These are phyloP conservation scores for Periphyllus acericola DNA, from an alignment of 2,888 invertebrate genomes.

Conservation along the genomic window DNA sequence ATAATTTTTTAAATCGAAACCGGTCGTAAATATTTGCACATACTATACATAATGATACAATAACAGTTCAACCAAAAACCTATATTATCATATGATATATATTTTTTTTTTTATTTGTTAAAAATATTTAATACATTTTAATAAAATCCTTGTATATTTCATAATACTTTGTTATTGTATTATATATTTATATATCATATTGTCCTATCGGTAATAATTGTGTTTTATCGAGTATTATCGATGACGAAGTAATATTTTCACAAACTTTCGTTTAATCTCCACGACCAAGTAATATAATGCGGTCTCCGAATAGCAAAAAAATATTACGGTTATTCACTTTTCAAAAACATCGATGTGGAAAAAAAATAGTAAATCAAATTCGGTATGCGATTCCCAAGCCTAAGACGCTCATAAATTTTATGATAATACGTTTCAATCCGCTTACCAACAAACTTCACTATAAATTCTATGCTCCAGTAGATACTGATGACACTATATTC, in stretches of 20 bases:
- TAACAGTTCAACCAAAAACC: no score
- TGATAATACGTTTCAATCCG: conserved; percentile 24
- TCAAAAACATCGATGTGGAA: conserved; percentile 2
- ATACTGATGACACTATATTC: conserved; percentile 27
- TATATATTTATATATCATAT: no score
- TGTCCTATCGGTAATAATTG: no score
- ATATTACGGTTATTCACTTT: background rate
- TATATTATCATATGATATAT: no score
- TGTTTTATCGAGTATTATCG: background rate
- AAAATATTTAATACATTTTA: no score
- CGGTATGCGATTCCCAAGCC: background rate
- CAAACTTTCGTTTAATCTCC: background rate
- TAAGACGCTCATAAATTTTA: conserved; percentile 13
- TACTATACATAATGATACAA: no score
- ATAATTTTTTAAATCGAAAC: no score
- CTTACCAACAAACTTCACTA: conserved; percentile 21
- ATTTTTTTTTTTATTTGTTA: no score
- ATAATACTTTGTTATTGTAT: no score
- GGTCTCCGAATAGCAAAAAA: background rate
- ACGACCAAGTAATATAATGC: background rate
- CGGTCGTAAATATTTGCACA: no score
- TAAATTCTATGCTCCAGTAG: conserved; percentile 6
- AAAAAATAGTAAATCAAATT: conserved; percentile 40
- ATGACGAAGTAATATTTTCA: background rate
- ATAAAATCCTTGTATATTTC: no score